Evolutionary conservation across 1,140 invertebrate species (phyloP), one percentile per base, ranked within the genome.

Genomic region (Bombus vancouverensis): DNA sequence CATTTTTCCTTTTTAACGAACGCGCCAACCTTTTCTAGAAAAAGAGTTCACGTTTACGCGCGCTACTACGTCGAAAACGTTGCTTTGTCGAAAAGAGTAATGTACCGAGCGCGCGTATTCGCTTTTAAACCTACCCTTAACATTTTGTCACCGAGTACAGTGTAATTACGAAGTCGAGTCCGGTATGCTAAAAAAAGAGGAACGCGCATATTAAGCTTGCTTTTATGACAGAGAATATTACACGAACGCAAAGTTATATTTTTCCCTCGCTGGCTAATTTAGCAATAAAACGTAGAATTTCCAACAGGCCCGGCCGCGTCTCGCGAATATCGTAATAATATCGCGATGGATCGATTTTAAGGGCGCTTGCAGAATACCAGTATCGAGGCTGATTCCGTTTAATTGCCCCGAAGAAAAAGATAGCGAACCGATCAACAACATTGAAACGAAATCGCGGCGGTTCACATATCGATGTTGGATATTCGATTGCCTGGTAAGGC

Each of bases 401-500:
- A 62, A 59, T 76, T 59, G 74, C 5, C 25, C 18, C 0, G 74
- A 37, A 28, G 22, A 12, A n/a, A 15, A n/a, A 68, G 2, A 70
- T 9, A 37, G 22, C 37, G 32, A 68, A 47, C 3, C 5, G 25
- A n/a, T 47, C 22, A 39, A 18, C 44, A 15, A 13, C 5, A 8
- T 10, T 3, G 70, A n/a, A 72, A 72, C 13, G 25, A 8, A 39
- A n/a, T 25, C 15, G 2, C 22, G n/a, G 9, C 37, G 3, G 37
- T 25, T n/a, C 28, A 13, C 47, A 37, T 62, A 59, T 62, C 37
- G 39, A 25, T 42, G 57, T 53, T 53, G 74, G 75, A 59, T 71
- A 59, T 70, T 84, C 28, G 82, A 84, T 84, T 84, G 42, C 10
- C 75, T 47, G 12, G 65, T 32, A 44, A 53, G 74, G 37, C 59